These are phyloP conservation scores for Piaya cayana DNA, from an alignment of 2,113 vertebrate species.

Conservation along the genomic window DNA sequence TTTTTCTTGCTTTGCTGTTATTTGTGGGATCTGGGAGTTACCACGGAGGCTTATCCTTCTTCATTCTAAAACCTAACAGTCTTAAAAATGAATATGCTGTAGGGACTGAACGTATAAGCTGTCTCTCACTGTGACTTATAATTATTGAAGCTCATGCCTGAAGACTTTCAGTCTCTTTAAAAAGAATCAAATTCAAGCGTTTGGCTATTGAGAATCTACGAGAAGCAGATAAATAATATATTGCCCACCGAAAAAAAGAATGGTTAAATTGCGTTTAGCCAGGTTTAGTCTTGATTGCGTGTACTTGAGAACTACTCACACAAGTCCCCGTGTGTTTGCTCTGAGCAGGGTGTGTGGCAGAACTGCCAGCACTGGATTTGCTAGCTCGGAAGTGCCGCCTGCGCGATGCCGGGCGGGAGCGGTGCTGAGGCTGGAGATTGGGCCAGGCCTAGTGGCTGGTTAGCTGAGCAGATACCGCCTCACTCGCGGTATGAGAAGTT, in stretches of 20 bases:
- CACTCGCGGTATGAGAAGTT: not conserved
- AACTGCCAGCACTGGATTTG: not conserved
- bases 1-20: not conserved
- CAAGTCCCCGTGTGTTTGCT: not conserved
- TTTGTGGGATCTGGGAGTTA: not conserved
- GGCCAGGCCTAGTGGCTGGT: not conserved
- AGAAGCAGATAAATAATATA: not conserved
- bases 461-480: rapidly evolving
- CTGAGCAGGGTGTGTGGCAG: not conserved
- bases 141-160: not conserved
- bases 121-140: not conserved
- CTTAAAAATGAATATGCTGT: not conserved
- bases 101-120: not conserved
- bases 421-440: not conserved
- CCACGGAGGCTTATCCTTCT: not conserved
- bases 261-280: not conserved
- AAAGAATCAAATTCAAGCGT: not conserved
- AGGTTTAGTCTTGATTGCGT: not conserved
- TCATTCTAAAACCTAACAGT: not conserved
- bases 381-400: not conserved
- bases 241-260: not conserved
- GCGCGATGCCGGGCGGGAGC: rapidly evolving
- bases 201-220: not conserved
- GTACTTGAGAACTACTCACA: not conserved
- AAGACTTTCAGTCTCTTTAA: not conserved